Evolutionary conservation across 2,113 vertebrate genomes (phyloP).

Genomic region (Propithecus coquereli): DNA sequence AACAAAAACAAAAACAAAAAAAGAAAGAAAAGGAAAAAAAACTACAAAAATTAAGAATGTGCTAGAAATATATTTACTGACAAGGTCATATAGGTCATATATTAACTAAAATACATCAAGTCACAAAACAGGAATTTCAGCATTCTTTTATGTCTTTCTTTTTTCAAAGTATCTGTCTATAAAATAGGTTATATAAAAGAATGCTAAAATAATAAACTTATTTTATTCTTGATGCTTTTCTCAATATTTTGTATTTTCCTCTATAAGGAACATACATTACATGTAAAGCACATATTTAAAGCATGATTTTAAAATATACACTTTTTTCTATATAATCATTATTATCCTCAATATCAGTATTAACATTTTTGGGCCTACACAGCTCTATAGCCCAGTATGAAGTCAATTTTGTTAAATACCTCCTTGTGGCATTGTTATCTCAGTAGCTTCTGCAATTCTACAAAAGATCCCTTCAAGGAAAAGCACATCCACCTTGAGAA

Average conservation of each 20-base stretch:
- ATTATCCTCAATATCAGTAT: not conserved
- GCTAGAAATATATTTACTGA: not conserved
- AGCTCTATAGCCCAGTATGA: not conserved
- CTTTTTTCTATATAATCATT: not conserved
- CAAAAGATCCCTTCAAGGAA: not conserved
- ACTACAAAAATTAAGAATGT: not conserved
- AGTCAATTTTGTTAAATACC: not conserved
- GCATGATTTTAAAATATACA: not conserved
- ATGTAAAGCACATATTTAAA: not conserved
- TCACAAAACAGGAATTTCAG: not conserved
- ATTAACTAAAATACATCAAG: not conserved
- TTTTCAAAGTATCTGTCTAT: not conserved
- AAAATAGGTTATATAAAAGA: not conserved
- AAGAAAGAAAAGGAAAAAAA: not conserved
- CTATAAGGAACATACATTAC: not conserved
- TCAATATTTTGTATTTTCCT: not conserved
- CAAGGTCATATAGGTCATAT: not conserved
- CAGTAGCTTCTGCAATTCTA: not conserved
- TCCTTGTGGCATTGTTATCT: not conserved
- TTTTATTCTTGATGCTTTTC: not conserved
- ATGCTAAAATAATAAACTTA: not conserved
- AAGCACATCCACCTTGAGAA: not conserved
- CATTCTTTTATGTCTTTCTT: not conserved
- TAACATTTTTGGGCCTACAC: not conserved
- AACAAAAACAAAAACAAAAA: not conserved